phyloP scores from a whole-genome alignment of 2,888 invertebrate genomes.

The Alloplasta piceator region DNA sequence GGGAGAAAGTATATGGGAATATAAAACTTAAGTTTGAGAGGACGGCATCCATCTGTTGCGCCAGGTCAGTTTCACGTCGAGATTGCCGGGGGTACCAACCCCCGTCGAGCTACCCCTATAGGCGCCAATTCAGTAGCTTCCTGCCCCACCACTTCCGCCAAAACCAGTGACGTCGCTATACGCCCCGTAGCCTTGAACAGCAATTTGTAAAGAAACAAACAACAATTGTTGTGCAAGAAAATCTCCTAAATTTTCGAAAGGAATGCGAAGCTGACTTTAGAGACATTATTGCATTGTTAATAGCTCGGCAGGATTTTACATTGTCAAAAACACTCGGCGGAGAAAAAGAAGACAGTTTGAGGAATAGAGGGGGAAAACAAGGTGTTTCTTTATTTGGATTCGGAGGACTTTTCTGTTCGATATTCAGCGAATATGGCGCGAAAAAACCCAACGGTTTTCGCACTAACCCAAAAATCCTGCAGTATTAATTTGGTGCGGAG shows the following conservation, averaged over 20 bases:
- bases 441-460: too few species aligned
- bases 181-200: neutral
- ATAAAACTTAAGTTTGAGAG: constrained; percentile 14
- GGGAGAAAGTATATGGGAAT: constrained; percentile 11
- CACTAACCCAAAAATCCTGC: neutral
- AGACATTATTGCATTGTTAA: too few species aligned
- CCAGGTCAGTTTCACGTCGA: constrained; percentile 61
- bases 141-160: constrained; percentile 37
- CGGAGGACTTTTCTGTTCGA: too few species aligned
- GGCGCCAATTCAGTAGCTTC: constrained; percentile 41
- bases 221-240: neutral
- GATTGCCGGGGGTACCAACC: constrained; percentile 42
- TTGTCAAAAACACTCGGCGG: too few species aligned
- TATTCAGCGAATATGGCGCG: too few species aligned
- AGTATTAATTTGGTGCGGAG: neutral
- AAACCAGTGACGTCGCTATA: constrained; percentile 28
- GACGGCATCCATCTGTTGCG: constrained; percentile 62
- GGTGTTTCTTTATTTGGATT: too few species aligned
- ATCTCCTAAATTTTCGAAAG: neutral
- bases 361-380: too few species aligned
- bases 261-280: neutral
- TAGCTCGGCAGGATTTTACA: too few species aligned
- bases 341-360: too few species aligned
- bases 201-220: neutral
- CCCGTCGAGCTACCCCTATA: constrained; percentile 48